Percentiles rank a stretch among this genome's conserved stretches.
These are phyloP conservation scores for Phylloscopus whistleri DNA, from an alignment of 2,113 vertebrate species.

Conservation along the genomic window DNA sequence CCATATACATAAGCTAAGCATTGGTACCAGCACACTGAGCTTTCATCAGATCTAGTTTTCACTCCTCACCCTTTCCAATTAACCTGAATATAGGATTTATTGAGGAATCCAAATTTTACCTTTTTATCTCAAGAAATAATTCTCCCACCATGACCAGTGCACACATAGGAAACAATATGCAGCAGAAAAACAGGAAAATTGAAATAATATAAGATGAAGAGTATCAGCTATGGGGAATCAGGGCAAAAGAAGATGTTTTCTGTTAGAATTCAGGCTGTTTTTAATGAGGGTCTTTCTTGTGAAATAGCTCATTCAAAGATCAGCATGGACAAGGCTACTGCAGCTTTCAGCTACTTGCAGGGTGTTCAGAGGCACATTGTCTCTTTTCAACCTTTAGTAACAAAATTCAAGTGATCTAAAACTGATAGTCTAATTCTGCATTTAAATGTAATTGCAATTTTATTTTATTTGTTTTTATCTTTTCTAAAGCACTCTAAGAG, in stretches of 20 bases:
- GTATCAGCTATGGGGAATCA: background rate
- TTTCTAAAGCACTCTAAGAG: conserved; percentile 73
- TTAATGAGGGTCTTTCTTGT: conserved; percentile 24
- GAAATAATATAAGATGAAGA: background rate
- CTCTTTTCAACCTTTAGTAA: conserved; percentile 66
- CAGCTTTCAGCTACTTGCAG: conserved; percentile 36
- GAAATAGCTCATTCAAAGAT: conserved; percentile 25
- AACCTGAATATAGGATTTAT: background rate
- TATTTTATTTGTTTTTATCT: conserved; percentile 77
- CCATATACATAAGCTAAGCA: background rate
- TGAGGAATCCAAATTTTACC: background rate
- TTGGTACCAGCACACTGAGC: background rate
- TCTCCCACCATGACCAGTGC: background rate
- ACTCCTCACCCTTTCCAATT: background rate
- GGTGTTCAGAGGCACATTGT: conserved; percentile 41
- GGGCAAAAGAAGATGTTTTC: background rate
- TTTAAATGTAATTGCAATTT: conserved; percentile 73
- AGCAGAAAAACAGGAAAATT: conserved; percentile 7
- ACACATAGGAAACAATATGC: background rate
- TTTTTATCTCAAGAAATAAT: conserved; percentile 18
- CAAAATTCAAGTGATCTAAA: conserved; percentile 69
- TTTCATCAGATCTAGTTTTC: background rate
- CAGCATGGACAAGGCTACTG: conserved; percentile 30
- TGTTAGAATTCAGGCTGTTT: background rate
- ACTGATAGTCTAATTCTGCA: conserved; percentile 68